Evolutionary conservation across 2,888 invertebrate genomes (phyloP).

Genomic region (Apeira syringaria): DNA sequence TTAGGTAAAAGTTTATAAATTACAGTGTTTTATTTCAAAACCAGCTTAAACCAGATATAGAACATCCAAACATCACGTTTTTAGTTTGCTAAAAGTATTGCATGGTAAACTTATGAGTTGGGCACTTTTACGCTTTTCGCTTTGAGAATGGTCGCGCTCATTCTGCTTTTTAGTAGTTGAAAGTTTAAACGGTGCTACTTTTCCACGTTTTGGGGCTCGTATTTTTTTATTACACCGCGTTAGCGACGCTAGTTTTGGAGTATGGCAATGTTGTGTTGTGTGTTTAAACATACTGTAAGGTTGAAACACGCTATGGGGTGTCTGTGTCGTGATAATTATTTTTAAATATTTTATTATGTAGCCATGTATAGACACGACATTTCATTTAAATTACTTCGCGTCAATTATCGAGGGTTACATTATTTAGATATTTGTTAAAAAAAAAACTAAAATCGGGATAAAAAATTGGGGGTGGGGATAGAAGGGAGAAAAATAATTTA

Average conservation of each 20-base stretch:
- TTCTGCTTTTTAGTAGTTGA: conserved; percentile 32
- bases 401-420: too few species aligned
- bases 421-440: too few species aligned
- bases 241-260: conserved; percentile 27
- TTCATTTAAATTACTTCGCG: too few species aligned
- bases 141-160: conserved; percentile 19
- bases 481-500: too few species aligned
- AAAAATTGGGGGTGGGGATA: too few species aligned
- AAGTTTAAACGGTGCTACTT: conserved; percentile 33
- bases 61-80: conserved; percentile 7
- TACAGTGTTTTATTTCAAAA: too few species aligned
- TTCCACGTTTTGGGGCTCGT: conserved; percentile 28
- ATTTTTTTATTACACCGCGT: conserved; percentile 30
- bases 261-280: conserved; percentile 20
- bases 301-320: conserved; percentile 23
- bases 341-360: too few species aligned
- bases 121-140: conserved; percentile 25
- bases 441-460: too few species aligned
- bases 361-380: too few species aligned
- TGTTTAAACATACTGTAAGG: conserved; percentile 18
- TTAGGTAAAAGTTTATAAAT: too few species aligned
- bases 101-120: conserved; percentile 24
- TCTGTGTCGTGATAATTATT: too few species aligned
- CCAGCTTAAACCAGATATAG: not conserved
- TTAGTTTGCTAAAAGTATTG: conserved; percentile 17